These are phyloP conservation scores for Vireo griseus DNA, from an alignment of 2,797 vertebrate genomes.

Conservation along the genomic window DNA sequence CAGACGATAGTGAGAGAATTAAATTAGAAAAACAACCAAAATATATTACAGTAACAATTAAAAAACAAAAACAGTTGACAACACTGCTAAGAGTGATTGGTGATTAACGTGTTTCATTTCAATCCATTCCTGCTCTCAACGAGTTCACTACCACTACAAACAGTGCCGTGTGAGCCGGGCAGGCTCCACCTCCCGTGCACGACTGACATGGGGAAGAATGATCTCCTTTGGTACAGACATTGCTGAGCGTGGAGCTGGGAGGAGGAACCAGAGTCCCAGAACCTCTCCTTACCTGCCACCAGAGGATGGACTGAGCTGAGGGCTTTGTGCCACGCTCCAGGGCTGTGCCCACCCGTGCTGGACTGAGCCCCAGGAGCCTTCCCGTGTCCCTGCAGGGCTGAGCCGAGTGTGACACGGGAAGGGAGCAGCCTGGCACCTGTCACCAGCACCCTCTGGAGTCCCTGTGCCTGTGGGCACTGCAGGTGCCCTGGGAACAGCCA, in stretches of 20 bases:
- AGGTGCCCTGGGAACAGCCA: not conserved
- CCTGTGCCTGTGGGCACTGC: not conserved
- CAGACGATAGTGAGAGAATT: constrained; percentile 94
- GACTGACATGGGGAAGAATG: not conserved
- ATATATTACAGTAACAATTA: constrained; percentile 90
- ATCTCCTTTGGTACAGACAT: constrained; percentile 64
- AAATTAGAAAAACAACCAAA: constrained; percentile 93
- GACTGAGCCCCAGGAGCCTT: not conserved
- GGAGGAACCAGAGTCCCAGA: not conserved
- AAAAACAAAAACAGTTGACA: constrained; percentile 77
- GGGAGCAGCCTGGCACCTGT: not conserved
- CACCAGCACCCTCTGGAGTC: not conserved
- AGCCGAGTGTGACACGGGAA: not conserved
- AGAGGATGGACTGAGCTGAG: not conserved
- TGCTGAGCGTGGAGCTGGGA: not conserved
- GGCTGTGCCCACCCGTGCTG: not conserved
- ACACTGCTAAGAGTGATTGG: constrained; percentile 79
- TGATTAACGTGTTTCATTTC: constrained; percentile 41
- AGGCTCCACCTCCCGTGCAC: not conserved
- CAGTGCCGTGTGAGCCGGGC: not conserved
- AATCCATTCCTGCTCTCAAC: constrained; percentile 9
- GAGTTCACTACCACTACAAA: not conserved
- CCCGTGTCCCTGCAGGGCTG: not conserved
- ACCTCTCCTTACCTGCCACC: not conserved
- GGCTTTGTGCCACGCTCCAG: not conserved